Evolutionary conservation across 2,797 vertebrate genomes (phyloP).

Genomic region (Pempheris klunzingeri): DNA sequence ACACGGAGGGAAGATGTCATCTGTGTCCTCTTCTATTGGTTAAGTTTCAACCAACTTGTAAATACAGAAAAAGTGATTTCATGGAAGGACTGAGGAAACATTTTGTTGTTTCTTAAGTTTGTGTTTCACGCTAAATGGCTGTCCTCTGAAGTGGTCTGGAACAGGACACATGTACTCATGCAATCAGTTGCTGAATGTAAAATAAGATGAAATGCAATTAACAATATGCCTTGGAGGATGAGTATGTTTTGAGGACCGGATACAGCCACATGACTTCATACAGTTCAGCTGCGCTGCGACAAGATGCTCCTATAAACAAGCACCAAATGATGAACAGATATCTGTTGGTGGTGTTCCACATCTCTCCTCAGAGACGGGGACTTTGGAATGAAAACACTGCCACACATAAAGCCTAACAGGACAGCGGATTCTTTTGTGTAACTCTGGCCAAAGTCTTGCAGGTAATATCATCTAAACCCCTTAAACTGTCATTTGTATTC

Average conservation of each 20-base stretch:
- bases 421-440: neutral
- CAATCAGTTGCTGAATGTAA: conserved; percentile 28
- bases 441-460: neutral
- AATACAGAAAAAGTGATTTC: conserved; percentile 32
- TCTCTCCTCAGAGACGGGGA: conserved; percentile 1
- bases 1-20: conserved; percentile 26
- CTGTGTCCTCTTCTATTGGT: conserved; percentile 42
- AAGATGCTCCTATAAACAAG: conserved; percentile 25
- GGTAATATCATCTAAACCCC: neutral
- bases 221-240: neutral
- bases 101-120: conserved; percentile 18
- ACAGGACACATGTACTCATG: conserved; percentile 5
- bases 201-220: conserved; percentile 31
- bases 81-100: conserved; percentile 28
- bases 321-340: conserved; percentile 34
- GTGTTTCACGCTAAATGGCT: conserved; percentile 8
- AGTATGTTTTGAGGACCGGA: conserved; percentile 10
- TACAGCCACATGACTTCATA: conserved; percentile 12
- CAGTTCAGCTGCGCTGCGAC: conserved; percentile 15
- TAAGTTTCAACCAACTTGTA: conserved; percentile 25
- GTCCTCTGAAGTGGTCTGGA: conserved; percentile 35
- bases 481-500: neutral
- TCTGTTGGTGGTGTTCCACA: conserved; percentile 1
- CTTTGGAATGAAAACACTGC: conserved; percentile 9
- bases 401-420: conserved; percentile 3